phyloP scores from a whole-genome alignment of 2,797 vertebrate genomes.

The Myotis findleyi region DNA sequence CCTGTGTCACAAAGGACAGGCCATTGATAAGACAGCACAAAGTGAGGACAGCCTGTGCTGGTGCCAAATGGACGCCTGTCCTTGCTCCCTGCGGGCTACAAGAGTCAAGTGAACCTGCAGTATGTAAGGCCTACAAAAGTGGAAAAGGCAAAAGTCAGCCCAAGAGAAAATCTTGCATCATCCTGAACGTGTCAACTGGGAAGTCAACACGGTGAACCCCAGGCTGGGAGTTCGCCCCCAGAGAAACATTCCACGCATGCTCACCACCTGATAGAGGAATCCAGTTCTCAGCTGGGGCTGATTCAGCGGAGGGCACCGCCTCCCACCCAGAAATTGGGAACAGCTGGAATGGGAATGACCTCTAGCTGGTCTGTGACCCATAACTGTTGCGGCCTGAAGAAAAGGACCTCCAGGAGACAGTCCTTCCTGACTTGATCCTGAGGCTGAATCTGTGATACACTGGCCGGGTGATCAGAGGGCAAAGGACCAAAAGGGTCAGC shows the following conservation, averaged over 20 bases:
- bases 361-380: background rate
- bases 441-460: background rate
- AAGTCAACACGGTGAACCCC: background rate
- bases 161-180: background rate
- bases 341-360: constrained; percentile 14
- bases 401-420: background rate
- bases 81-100: too few relatives aligned
- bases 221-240: background rate
- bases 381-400: background rate
- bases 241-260: background rate
- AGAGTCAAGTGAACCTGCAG: background rate
- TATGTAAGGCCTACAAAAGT: background rate
- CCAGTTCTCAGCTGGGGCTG: background rate
- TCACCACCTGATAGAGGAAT: background rate
- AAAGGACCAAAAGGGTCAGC: background rate
- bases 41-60: background rate
- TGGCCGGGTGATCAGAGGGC: background rate
- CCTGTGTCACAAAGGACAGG: background rate
- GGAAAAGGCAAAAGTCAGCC: background rate
- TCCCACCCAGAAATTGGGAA: constrained; percentile 52
- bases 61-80: background rate
- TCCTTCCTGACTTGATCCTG: background rate
- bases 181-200: constrained; percentile 38
- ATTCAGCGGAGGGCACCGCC: background rate
- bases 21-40: background rate